Evolutionary conservation across 92 coral and sea anemone genomes (phyloP).

Genomic region (Phenganax marumi): DNA sequence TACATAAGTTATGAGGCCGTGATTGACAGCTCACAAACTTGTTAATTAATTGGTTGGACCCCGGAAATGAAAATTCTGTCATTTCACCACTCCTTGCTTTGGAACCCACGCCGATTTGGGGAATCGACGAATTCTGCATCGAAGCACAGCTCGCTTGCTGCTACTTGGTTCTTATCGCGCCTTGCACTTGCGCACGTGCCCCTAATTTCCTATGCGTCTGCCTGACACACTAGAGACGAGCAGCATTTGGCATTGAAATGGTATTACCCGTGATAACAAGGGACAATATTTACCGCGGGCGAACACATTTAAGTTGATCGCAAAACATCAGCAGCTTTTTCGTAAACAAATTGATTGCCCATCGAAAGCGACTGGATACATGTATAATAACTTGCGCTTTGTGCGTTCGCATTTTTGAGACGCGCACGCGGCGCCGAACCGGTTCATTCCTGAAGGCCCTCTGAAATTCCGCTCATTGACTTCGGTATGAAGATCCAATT

Average conservation of each 20-base stretch:
- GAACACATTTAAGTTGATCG: slow-evolving; percentile 49
- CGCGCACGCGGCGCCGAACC: slow-evolving; percentile 10
- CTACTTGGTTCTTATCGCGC: background rate
- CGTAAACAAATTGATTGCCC: slow-evolving; percentile 45
- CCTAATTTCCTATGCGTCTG: slow-evolving; percentile 31
- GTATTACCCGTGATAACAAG: slow-evolving; percentile 35
- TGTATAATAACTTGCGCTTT: background rate
- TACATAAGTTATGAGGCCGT: slow-evolving; percentile 83
- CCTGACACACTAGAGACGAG: slow-evolving; percentile 3
- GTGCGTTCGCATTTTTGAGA: background rate
- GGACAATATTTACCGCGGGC: slow-evolving; percentile 43
- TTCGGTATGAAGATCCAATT: slow-evolving; percentile 38
- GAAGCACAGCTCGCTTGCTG: background rate
- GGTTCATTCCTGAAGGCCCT: slow-evolving; percentile 3
- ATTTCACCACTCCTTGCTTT: slow-evolving; percentile 36
- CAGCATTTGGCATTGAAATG: slow-evolving; percentile 33
- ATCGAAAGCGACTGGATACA: slow-evolving; percentile 17
- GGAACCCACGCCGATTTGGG: slow-evolving; percentile 18
- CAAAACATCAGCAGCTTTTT: slow-evolving; percentile 47
- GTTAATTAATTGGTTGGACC: slow-evolving; percentile 98
- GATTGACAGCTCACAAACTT: slow-evolving; percentile 98
- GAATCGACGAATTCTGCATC: background rate
- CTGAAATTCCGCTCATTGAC: slow-evolving; percentile 13
- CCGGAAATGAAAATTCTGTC: slow-evolving; percentile 97
- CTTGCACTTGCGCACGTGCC: slow-evolving; percentile 6